Evolutionary conservation across 2,797 vertebrate species (phyloP).

Genomic region (Ptychobarbus kaznakovi): DNA sequence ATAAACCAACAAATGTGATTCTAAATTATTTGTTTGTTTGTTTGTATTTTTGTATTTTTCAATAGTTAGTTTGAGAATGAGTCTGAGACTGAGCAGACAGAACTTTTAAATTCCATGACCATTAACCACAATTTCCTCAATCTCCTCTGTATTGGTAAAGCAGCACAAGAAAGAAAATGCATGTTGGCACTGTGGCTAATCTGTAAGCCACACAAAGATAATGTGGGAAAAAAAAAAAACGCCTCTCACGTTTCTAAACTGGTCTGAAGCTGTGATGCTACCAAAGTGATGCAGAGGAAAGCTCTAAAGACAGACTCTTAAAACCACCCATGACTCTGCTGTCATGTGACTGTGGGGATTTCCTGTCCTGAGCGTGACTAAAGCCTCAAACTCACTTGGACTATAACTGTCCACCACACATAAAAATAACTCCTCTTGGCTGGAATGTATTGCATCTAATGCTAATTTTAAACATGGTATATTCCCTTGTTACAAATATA

Average conservation of each 20-base stretch:
- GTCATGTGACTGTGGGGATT: slow-evolving; percentile 50
- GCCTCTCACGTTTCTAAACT: background rate
- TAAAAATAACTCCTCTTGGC: slow-evolving; percentile 29
- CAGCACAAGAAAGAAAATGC: background rate
- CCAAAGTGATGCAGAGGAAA: slow-evolving; percentile 6
- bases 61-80: background rate
- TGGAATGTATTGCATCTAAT: slow-evolving; percentile 13
- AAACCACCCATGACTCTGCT: background rate
- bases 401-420: slow-evolving; percentile 22
- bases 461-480: slow-evolving; percentile 4
- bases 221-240: too few species aligned
- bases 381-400: slow-evolving; percentile 14
- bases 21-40: too few species aligned
- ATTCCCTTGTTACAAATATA: background rate
- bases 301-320: background rate
- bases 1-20: background rate
- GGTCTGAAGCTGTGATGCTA: background rate
- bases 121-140: background rate
- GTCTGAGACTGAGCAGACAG: background rate
- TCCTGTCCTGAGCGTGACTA: slow-evolving; percentile 52
- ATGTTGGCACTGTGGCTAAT: background rate
- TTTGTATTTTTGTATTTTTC: background rate
- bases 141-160: background rate
- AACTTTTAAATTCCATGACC: background rate
- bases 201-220: background rate